Evolutionary conservation across 2,888 invertebrate genomes (phyloP), one percentile per base, ranked within the genome.

Genomic region (Melanostoma mellinum): DNA sequence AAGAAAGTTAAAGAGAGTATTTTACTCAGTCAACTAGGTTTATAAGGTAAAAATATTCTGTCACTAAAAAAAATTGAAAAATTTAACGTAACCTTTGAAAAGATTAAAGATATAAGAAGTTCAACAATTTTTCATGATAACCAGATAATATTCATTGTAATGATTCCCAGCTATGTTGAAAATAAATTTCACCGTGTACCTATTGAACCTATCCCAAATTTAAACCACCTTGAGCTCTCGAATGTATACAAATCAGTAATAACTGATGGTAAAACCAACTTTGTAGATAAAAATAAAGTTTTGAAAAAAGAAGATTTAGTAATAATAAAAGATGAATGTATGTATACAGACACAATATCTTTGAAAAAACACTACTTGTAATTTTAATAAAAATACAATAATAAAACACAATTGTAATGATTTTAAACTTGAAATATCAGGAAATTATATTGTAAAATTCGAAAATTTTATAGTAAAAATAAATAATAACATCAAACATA

Each of bases 111-210:
- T 46, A 46, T 10, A 10, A 10, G 10, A n/a, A n/a, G n/a, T 20
- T 10, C 46, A 46, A 46, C 46, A 46, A 10, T 10, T 10, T 46
- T 46, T 46, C 46, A 46, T n/a, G n/a, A n/a, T n/a, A n/a, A 46
- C 10, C 46, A 46, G 20, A 46, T 46, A 10, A 46, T 46, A 10
- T 46, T 46, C 46, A 10, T 46, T 6, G 20, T 46, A 46, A 46
- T 46, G 46, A 46, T 46, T 3, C 46, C n/a, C n/a, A 46, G 20
- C n/a, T 46, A 46, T 10, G 20, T 3, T 46, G 5, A 46, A 3
- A 10, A 46, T 3, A 3, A 6, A n/a, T 46, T 46, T 46, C 10
- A 46, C 20, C 46, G 46, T 20, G 46, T 46, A 10, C 5, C 20
- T 46, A 20, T 46, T 20, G 10, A 46, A 46, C 46, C 46, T 10